Base-by-base conservation (phyloP, 2,888 invertebrate genomes). In the Saturnia japonica region DNA sequence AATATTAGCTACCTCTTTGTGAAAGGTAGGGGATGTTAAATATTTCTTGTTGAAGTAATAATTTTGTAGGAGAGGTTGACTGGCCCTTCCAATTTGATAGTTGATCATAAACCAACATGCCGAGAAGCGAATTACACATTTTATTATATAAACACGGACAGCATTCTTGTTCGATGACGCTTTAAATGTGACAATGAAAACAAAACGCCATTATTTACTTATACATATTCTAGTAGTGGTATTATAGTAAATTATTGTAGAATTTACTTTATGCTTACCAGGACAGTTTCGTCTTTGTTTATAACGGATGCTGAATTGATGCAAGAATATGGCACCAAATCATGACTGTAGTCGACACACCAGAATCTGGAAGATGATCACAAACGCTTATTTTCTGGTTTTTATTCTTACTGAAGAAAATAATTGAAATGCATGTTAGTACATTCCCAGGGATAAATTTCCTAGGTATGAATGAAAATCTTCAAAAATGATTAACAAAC, bases 331-430 rank as follows among this genome's bases (percentile, higher is more conserved):
- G 99, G 97, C 0, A 98, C 98, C 87, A 99, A 97, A 73, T 99
- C 95, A 89, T 99, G 98, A 14, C 95, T 96, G 89, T 99, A 99
- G 85, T 99, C 99, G 0, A 99, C 98, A 1, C 99, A 99, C 99
- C 99, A 99, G 90, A 99, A 99, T 80, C 99, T 95, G 14, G 22
- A 22, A 54, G 1, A 22, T 6, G n/a, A n/a, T n/a, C 51, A 54
- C 11, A 22, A 54, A 54, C 8, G 1, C 11, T 1, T 54, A 54
- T n/a, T 2, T 51, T 51, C n/a, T 2, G 9, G 9, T 54, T 54
- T 54, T 6, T 22, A n/a, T n/a, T n/a, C n/a, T 22, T 22, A 11
- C 11, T 1, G 1, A 69, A 6, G 9, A 62, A 45, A 43, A n/a
- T 47, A 25, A 62, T 19, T 25, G 6, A 47, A 25, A 25, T 19